Percentiles rank a stretch among this genome's conserved stretches.
Conservation (phyloP, 2,113 vertebrate genomes). For the Sturnira hondurensis region DNA sequence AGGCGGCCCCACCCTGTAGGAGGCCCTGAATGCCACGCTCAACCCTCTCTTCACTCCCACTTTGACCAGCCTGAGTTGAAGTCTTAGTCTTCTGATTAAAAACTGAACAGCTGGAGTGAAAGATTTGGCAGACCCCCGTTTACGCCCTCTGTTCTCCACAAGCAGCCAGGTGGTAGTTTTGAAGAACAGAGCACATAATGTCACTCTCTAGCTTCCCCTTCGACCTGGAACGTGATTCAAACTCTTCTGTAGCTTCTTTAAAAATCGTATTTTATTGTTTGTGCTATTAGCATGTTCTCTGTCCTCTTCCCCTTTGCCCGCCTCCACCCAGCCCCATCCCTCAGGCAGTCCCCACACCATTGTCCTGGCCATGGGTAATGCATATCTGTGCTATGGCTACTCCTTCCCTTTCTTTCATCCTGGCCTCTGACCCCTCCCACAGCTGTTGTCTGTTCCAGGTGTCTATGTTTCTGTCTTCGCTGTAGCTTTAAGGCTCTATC, state of each 20-base stretch:
- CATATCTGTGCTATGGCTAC: no score
- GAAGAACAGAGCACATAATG: neutral
- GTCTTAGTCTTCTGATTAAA: neutral
- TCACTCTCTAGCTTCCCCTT: neutral
- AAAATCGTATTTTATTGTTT: no score
- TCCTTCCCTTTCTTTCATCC: no score
- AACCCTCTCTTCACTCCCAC: no score
- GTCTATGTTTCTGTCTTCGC: neutral
- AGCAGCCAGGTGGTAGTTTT: neutral
- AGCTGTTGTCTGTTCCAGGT: no score
- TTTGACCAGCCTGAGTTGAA: neutral
- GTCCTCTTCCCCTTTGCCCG: no score
- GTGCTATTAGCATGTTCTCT: no score
- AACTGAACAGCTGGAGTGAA: neutral
- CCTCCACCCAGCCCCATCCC: no score
- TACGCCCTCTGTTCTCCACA: neutral
- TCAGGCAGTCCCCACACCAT: no score
- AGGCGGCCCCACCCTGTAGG: rapidly evolving
- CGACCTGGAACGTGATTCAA: neutral
- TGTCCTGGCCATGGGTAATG: no score
- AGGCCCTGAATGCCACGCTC: rapidly evolving
- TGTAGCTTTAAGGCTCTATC: neutral
- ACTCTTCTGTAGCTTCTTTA: neutral
- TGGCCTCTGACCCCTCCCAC: no score
- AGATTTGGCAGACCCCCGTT: neutral